Base-by-base conservation (phyloP, 2,113 vertebrate genomes). In the Illadopsis cleaveri region DNA sequence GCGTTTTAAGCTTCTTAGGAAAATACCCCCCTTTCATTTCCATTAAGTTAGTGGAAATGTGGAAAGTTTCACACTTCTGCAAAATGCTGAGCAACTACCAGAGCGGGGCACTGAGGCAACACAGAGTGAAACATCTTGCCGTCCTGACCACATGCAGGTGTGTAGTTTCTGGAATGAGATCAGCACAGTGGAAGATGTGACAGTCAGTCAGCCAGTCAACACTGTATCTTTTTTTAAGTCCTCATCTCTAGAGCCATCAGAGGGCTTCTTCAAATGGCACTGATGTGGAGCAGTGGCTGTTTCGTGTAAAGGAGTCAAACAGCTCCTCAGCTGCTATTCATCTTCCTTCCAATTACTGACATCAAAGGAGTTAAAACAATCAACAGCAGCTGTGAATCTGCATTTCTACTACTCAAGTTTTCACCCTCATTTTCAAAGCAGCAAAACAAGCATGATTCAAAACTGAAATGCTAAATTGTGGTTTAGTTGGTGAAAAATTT, bases 381-480 rank as follows among this genome's bases (percentile, higher is more conserved):
- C 71, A 94, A 71, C 72, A 90, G 89, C 96, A 96, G 91, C 94
- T 97, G 96, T 84, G 81, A 94, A 89, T 79, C 72, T 89, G n/a
- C 81, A 64, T 44, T 87, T 93, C 65, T 80, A 71, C 56, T 58
- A 56, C 56, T 88, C 68, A 68, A 40, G 35, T 80, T 93, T 89
- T 62, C 72, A 56, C 33, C 14, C 4, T 71, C 69, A 56, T 95
- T 96, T 85, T 75, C 76, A 95, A 93, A 96, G 76, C 64, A 60
- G 56, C 90, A 75, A 90, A 94, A 33, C 28, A 92, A 81, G 8
- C n/a, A 17, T 42, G 75, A 92, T 53, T 94, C 82, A 92, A 93
- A 95, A 40, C 68, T 61, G 47, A 85, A 96, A 83, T 48, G 64
- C 75, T 56, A 56, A 81, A 40, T 37, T 86, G 58, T 77, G 76